phyloP scores from a whole-genome alignment of 2,888 invertebrate genomes.

The Eupithecia inturbata region DNA sequence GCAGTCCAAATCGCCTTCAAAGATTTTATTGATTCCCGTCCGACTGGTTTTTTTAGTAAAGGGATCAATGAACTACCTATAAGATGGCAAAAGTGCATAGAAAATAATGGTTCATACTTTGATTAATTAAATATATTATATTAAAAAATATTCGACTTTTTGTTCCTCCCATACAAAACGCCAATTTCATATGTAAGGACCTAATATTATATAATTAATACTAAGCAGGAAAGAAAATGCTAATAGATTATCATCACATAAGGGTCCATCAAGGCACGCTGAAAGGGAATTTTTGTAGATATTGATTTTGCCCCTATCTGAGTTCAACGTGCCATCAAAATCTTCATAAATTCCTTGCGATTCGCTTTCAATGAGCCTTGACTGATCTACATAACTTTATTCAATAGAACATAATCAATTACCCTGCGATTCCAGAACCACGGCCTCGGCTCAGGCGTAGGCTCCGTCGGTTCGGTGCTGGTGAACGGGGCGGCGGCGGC shows the following conservation, averaged over 20 bases:
- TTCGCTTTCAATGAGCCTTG: neutral
- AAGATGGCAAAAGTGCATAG: too few relatives aligned
- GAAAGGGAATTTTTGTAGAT: neutral
- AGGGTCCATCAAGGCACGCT: neutral
- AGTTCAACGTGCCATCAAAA: neutral
- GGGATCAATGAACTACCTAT: too few relatives aligned
- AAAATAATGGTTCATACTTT: too few relatives aligned
- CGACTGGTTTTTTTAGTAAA: too few relatives aligned
- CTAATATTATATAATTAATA: too few relatives aligned
- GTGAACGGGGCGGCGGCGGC: slow-evolving; percentile 85
- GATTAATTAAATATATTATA: too few relatives aligned
- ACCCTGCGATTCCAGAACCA: slow-evolving; percentile 57
- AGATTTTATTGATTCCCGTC: too few relatives aligned
- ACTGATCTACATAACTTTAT: neutral
- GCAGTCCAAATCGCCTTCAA: too few relatives aligned
- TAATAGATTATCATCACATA: neutral
- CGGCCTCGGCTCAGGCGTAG: slow-evolving; percentile 82
- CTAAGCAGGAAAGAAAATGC: neutral
- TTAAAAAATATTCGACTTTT: too few relatives aligned
- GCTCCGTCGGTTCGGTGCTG: slow-evolving; percentile 75
- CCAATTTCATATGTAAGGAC: too few relatives aligned
- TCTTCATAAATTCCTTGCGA: neutral
- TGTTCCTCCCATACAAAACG: too few relatives aligned
- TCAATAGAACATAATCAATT: neutral
- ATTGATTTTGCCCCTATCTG: neutral